Conservation (phyloP, 2,888 invertebrate genomes). For the Exephanes ischioxanthus region DNA sequence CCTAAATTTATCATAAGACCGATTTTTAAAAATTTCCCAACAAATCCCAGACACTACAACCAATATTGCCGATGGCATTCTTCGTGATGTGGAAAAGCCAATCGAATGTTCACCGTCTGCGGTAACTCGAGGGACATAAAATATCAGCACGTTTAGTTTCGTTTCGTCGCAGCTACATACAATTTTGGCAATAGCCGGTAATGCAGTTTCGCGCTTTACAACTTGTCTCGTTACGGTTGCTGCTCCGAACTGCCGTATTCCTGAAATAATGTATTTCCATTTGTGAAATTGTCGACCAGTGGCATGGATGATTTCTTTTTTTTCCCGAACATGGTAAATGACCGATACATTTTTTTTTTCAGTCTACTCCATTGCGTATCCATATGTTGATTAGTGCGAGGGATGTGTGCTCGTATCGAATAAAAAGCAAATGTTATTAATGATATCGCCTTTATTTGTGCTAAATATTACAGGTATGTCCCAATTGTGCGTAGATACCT, state of each 20-base stretch:
- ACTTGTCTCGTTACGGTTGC: constrained; percentile 38
- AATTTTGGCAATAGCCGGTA: constrained; percentile 42
- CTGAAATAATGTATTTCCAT: constrained; percentile 63
- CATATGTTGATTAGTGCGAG: constrained; percentile 12
- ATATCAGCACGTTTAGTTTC: constrained; percentile 40
- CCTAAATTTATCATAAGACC: background rate
- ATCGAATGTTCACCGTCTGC: constrained; percentile 4
- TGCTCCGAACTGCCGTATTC: constrained; percentile 59
- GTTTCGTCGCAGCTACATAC: constrained; percentile 18
- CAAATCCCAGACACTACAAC: background rate
- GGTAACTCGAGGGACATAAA: constrained; percentile 6
- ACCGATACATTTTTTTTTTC: background rate
- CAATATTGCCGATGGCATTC: background rate
- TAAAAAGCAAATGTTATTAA: constrained; percentile 46
- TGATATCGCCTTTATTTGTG: constrained; percentile 63
- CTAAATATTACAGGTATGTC: constrained; percentile 56
- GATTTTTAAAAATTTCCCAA: constrained; percentile 1
- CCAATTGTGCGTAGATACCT: constrained; percentile 45
- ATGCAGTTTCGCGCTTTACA: constrained; percentile 10
- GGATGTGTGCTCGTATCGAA: constrained; percentile 12
- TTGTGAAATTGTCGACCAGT: constrained; percentile 19
- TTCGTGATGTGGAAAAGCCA: constrained; percentile 10
- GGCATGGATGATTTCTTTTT: constrained; percentile 2
- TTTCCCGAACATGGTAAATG: constrained; percentile 31
- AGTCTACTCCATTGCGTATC: constrained; percentile 18